phyloP scores from a whole-genome alignment of 2,888 invertebrate genomes.

The Cephus pygmeus region DNA sequence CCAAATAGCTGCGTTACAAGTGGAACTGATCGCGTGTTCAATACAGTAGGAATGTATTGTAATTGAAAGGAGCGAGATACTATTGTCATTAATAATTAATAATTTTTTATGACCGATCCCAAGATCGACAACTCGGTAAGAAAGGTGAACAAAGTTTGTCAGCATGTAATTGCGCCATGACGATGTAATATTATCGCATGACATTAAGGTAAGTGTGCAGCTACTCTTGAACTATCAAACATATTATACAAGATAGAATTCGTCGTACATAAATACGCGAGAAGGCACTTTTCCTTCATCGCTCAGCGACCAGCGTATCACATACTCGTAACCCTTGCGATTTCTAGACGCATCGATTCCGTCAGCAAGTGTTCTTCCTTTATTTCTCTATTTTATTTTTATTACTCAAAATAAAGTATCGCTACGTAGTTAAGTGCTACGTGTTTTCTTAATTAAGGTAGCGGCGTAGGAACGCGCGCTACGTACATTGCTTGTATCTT shows the following conservation, averaged over 20 bases:
- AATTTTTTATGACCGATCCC: neutral
- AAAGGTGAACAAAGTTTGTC: neutral
- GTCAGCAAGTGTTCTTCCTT: constrained; percentile 2
- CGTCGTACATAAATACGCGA: neutral
- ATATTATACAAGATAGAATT: neutral
- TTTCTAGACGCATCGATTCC: neutral
- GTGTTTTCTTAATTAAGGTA: neutral
- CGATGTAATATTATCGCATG: neutral
- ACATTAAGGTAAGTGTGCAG: neutral
- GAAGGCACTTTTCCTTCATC: constrained; percentile 6
- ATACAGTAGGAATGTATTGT: neutral
- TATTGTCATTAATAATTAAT: neutral
- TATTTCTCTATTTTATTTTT: constrained; percentile 29
- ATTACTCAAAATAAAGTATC: constrained; percentile 46
- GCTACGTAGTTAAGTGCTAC: constrained; percentile 40
- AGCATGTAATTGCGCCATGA: neutral
- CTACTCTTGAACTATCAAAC: neutral
- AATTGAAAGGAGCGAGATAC: neutral
- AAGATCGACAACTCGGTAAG: neutral
- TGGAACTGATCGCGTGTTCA: neutral
- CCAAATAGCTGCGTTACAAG: neutral
- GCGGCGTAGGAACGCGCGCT: neutral
- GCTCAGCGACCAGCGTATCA: neutral
- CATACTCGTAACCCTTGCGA: neutral
- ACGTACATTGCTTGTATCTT: neutral